Evolutionary conservation across 92 coral and sea anemone species (phyloP), one percentile per base, ranked within the genome.

Genomic region (Muricea muricata): DNA sequence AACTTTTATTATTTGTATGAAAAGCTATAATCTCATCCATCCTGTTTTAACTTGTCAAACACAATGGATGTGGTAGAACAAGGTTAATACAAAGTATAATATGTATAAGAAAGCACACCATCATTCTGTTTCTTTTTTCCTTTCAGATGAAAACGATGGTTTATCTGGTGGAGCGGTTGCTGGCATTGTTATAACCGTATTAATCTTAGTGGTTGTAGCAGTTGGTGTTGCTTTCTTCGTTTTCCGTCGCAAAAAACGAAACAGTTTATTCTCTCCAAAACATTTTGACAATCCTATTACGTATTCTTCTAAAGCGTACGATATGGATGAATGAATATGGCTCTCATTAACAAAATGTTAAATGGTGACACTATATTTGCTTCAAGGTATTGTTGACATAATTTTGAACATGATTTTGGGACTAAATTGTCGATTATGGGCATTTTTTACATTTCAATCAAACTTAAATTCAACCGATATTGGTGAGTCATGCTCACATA

Each of bases 81-180:
- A n/a, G n/a, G n/a, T n/a, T n/a, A n/a, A n/a, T n/a, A n/a, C n/a
- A n/a, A n/a, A n/a, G n/a, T n/a, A n/a, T n/a, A n/a, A n/a, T n/a
- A n/a, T n/a, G n/a, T n/a, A n/a, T n/a, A n/a, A n/a, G n/a, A n/a
- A n/a, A n/a, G n/a, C n/a, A n/a, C n/a, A n/a, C n/a, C 71, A 15
- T 10, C 41, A n/a, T 34, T 65, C 39, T 12, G 4, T 65, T 6
- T 17, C 35, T 70, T 32, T 25, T 28, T 18, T 28, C 18, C 3
- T 56, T 33, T 56, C 20, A 56, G 83, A 40, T 34, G 41, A 56
- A 28, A 1, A 29, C 9, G 35, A 48, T 33, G 71, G 95, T 23
- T 61, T 94, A 66, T 93, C 98, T 26, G 70, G 79, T 2, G 98
- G 98, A 42, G 98, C 90, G 18, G 87, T 89, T 45, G 97, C 97